Evolutionary conservation across 2,113 vertebrate genomes (phyloP), one percentile per base, ranked within the genome.

Genomic region (Cricetomys ansorgei): DNA sequence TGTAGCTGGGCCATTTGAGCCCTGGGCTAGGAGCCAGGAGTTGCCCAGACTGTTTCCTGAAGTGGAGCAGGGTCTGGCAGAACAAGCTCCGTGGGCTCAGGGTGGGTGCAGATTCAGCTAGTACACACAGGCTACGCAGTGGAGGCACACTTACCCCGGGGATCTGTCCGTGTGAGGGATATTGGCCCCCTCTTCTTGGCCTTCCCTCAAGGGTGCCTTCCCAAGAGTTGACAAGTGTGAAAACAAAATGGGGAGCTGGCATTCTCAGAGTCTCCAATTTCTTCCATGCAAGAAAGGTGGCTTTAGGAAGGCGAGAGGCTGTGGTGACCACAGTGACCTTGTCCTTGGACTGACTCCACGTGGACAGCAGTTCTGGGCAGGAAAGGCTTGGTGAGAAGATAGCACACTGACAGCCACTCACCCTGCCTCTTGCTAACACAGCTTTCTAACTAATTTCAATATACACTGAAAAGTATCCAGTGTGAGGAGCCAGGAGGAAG

Each of bases 341-440:
- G 4, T 75, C 81, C 73, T 92, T 89, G 95, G 92, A 79, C 13
- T 25, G 67, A 70, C 37, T 88, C 0, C 23, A 2, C 79, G 67
- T 94, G 85, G 93, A 95, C 76, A 92, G 95, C 92, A 85, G 79
- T 94, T 92, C 17, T 64, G 92, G 96, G 83, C 76, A 92, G 92
- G 88, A 89, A 94, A 76, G 37, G 17, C 57, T 88, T 89, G 70
- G 88, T 55, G 88, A 90, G 77, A 79, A 76, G 50, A 45, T 40
- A 12, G 40, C 7, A 10, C 77, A 34, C 40, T 70, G 75, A 77
- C 55, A 80, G 48, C 40, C 29, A 48, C 34, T 87, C 45, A 72
- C 21, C 29, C 23, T 53, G 75, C 55, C 1, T 93, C 62, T 87
- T 62, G n/a, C 80, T 69, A 84, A 75, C 69, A 16, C 23, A 19